These are phyloP conservation scores for Bucorvus abyssinicus DNA, from an alignment of 2,797 vertebrate species.

Conservation along the genomic window DNA sequence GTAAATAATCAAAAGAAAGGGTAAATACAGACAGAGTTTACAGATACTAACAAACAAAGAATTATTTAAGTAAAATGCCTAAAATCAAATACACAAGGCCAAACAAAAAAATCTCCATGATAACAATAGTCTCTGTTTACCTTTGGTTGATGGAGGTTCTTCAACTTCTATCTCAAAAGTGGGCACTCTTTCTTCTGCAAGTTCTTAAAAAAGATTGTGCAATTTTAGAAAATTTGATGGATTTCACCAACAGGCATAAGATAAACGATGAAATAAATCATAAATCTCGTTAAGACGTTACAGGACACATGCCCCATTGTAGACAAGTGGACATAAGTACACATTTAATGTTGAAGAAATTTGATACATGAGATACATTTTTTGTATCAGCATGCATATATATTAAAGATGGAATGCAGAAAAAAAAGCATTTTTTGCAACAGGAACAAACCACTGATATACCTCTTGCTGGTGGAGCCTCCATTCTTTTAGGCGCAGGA, in stretches of 20 bases:
- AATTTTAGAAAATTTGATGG: slow-evolving; percentile 30
- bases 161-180: slow-evolving; percentile 54
- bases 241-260: not conserved
- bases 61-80: not conserved
- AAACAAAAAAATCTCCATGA: not conserved
- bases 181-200: slow-evolving; percentile 42
- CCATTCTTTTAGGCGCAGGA: slow-evolving; percentile 69
- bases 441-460: slow-evolving; percentile 25
- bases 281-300: not conserved
- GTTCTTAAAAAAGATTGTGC: slow-evolving; percentile 65
- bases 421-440: not conserved
- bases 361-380: not conserved
- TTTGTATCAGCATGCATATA: not conserved
- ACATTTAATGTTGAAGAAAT: slow-evolving; percentile 8
- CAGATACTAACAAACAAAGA: not conserved
- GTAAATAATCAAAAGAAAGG: not conserved
- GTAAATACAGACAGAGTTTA: not conserved
- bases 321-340: not conserved
- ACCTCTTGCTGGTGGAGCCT: slow-evolving; percentile 73
- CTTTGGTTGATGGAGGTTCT: slow-evolving; percentile 61
- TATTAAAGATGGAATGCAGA: not conserved
- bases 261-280: not conserved
- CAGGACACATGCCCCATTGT: not conserved
- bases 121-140: slow-evolving; percentile 37
- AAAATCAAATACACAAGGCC: not conserved